These are phyloP conservation scores for Callaeas wilsoni DNA, from an alignment of 2,113 vertebrate species.

Conservation along the genomic window DNA sequence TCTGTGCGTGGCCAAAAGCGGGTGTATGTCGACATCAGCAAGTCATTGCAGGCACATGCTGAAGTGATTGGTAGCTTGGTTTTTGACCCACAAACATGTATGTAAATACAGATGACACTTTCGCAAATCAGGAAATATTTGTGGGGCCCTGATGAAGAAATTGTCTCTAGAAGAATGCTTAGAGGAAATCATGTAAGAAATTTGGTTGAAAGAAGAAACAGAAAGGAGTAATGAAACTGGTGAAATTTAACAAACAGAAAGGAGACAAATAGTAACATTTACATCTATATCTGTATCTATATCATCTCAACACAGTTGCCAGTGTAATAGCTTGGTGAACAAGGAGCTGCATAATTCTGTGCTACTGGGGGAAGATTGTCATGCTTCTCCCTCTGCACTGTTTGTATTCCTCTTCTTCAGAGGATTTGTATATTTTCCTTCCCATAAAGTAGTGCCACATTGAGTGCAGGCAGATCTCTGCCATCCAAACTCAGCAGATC, in stretches of 20 bases:
- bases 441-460: not conserved
- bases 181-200: not conserved
- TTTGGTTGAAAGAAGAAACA: not conserved
- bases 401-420: not conserved
- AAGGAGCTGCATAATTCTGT: not conserved
- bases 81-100: not conserved
- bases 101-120: not conserved
- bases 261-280: not conserved
- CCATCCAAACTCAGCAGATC: not conserved
- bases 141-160: not conserved
- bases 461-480: not conserved
- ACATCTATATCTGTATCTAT: not conserved
- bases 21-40: not conserved
- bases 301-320: not conserved
- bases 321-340: not conserved
- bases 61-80: not conserved
- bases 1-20: rapidly evolving
- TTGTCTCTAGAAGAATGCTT: not conserved
- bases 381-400: not conserved
- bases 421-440: not conserved
- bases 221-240: not conserved
- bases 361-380: not conserved
- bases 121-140: not conserved
- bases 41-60: not conserved
- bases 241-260: not conserved